phyloP scores from a whole-genome alignment of 1,140 invertebrate species.

The Steinernema khuongi region DNA sequence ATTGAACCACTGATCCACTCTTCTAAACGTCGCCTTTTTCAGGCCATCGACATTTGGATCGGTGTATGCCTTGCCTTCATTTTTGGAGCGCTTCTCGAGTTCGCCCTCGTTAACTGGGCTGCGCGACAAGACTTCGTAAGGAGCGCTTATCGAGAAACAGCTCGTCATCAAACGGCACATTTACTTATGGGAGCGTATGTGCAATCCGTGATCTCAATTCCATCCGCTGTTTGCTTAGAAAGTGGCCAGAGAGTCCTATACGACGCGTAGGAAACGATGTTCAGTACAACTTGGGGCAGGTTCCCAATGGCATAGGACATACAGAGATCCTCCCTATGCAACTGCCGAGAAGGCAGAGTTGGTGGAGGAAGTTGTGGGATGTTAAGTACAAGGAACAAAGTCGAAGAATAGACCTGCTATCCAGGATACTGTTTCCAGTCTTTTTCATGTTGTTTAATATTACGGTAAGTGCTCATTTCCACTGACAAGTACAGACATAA shows the following conservation, averaged over 20 bases:
- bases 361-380: slow-evolving; percentile 46
- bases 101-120: slow-evolving; percentile 91
- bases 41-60: slow-evolving; percentile 88
- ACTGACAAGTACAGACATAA: background rate
- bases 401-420: slow-evolving; percentile 51
- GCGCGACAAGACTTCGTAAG: slow-evolving; percentile 82
- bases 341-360: slow-evolving; percentile 20
- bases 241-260: background rate
- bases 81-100: slow-evolving; percentile 89
- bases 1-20: no score
- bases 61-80: slow-evolving; percentile 92
- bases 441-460: slow-evolving; percentile 52
- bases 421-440: slow-evolving; percentile 50
- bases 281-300: slow-evolving; percentile 4
- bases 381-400: slow-evolving; percentile 52
- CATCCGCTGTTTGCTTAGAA: slow-evolving; percentile 10
- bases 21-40: slow-evolving; percentile 11
- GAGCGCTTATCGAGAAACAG: slow-evolving; percentile 53
- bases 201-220: slow-evolving; percentile 22
- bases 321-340: slow-evolving; percentile 12
- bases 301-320: slow-evolving; percentile 13
- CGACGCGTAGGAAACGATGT: slow-evolving; percentile 13
- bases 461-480: slow-evolving; percentile 33
- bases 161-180: slow-evolving; percentile 21
- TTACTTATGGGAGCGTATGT: slow-evolving; percentile 23